These are phyloP conservation scores for Ephydatia muelleri DNA, from an alignment of 37 sponge, comb jelly and placozoan species.

Conservation along the genomic window DNA sequence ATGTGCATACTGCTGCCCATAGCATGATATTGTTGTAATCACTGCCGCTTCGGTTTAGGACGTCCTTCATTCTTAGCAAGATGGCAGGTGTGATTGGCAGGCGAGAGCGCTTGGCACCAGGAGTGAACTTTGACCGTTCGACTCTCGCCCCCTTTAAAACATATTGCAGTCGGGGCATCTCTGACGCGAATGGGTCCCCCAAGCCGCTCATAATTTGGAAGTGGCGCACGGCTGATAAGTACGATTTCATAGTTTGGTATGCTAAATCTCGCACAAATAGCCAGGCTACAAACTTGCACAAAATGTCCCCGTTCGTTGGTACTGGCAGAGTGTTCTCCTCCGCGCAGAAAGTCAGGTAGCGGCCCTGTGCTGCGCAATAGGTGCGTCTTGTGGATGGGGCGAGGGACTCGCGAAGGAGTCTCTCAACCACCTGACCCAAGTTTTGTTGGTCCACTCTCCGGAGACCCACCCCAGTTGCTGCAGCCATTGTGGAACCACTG, in stretches of 20 bases:
- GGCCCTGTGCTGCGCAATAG: not conserved
- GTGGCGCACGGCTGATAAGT: too few relatives aligned
- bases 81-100: slow-evolving; percentile 16
- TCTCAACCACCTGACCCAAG: not conserved
- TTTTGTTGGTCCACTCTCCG: slow-evolving; percentile 2
- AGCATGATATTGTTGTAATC: slow-evolving; percentile 15
- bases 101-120: not conserved
- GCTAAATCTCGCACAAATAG: too few relatives aligned
- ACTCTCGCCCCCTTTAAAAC: not conserved
- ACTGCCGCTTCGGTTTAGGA: not conserved
- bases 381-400: not conserved
- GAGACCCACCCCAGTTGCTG: slow-evolving; percentile 6
- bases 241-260: not conserved
- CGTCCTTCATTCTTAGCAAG: not conserved
- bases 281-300: slow-evolving; percentile 3
- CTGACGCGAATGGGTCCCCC: not conserved
- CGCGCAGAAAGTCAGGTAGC: slow-evolving; percentile 2
- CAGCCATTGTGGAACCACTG: not conserved
- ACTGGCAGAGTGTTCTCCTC: not conserved
- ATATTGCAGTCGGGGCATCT: not conserved
- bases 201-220: not conserved
- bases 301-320: not conserved
- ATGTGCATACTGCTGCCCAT: slow-evolving; percentile 41
- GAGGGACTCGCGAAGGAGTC: not conserved
- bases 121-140: not conserved